Evolutionary conservation across 2,888 invertebrate genomes (phyloP).

Genomic region (Chaetoderma sp.): DNA sequence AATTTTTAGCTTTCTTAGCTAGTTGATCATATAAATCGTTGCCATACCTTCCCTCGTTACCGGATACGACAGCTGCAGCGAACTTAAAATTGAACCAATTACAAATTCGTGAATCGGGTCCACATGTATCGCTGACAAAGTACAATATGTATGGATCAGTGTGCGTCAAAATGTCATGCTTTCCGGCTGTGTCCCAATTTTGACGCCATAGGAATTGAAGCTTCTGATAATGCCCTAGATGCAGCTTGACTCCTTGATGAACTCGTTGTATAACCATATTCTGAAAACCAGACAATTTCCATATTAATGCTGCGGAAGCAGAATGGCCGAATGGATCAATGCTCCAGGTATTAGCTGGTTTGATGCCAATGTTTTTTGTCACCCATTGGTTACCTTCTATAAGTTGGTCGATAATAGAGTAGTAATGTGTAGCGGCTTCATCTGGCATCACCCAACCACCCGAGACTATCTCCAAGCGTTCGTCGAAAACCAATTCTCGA

Average conservation of each 20-base stretch:
- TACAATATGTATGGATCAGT: slow-evolving; percentile 99
- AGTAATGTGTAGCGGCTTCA: slow-evolving; percentile 95
- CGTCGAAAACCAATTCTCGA: slow-evolving; percentile 76
- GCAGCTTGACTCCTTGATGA: slow-evolving; percentile 95
- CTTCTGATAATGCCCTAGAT: slow-evolving; percentile 76
- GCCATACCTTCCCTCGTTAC: neutral
- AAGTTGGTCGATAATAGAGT: slow-evolving; percentile 87
- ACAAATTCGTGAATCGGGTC: slow-evolving; percentile 94
- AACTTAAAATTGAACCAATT: slow-evolving; percentile 93
- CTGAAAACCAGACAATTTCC: slow-evolving; percentile 84
- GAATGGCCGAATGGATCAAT: slow-evolving; percentile 98
- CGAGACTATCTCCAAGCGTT: slow-evolving; percentile 94
- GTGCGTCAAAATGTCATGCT: slow-evolving; percentile 91
- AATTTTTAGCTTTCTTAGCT: slow-evolving; percentile 66
- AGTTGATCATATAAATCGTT: slow-evolving; percentile 58
- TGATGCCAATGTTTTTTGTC: slow-evolving; percentile 72
- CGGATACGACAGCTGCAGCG: neutral
- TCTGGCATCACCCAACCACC: slow-evolving; percentile 99
- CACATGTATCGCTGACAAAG: slow-evolving; percentile 95
- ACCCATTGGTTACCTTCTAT: slow-evolving; percentile 97
- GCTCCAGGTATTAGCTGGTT: slow-evolving; percentile 78
- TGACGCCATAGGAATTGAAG: slow-evolving; percentile 93
- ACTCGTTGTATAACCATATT: slow-evolving; percentile 85
- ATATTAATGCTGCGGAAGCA: slow-evolving; percentile 89
- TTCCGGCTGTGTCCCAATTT: slow-evolving; percentile 85